A percentile compares a stretch with the other conserved stretches of the same genome.
Evolutionary conservation across 2,113 vertebrate genomes (phyloP).

Genomic region (Gulo gulo): DNA sequence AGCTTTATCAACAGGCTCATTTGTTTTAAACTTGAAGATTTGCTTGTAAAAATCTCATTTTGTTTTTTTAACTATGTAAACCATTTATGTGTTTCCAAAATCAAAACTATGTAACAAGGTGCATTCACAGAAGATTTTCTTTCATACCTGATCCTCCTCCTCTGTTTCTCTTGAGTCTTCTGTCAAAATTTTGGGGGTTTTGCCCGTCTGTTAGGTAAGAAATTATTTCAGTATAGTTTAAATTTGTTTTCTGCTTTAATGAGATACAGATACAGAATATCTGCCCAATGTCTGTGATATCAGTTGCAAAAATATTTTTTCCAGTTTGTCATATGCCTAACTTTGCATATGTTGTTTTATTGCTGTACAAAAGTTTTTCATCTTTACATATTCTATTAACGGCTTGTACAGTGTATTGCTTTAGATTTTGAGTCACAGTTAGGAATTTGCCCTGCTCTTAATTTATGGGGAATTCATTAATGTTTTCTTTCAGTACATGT

Average conservation of each 20-base stretch:
- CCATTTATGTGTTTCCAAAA: background rate
- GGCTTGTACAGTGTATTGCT: background rate
- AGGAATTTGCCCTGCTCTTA: background rate
- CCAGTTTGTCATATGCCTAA: background rate
- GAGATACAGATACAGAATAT: background rate
- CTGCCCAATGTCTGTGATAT: background rate
- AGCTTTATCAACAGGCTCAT: background rate
- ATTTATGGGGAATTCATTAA: background rate
- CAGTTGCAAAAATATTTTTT: background rate
- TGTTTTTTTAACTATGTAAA: conserved; percentile 8
- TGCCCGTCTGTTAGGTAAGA: background rate
- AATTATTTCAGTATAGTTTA: background rate
- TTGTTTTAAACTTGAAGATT: background rate
- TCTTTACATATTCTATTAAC: background rate
- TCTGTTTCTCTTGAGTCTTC: background rate
- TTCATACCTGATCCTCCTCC: background rate
- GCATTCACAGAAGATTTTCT: background rate
- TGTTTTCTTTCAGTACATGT: background rate
- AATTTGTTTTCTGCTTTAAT: conserved; percentile 38
- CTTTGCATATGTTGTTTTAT: background rate
- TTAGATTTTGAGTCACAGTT: conserved; percentile 10
- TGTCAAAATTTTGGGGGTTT: background rate
- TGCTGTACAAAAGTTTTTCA: background rate
- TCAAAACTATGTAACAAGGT: background rate
- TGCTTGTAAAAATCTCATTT: background rate